Evolutionary conservation across 2,888 invertebrate genomes (phyloP).

Genomic region (Luffia ferchaultella): DNA sequence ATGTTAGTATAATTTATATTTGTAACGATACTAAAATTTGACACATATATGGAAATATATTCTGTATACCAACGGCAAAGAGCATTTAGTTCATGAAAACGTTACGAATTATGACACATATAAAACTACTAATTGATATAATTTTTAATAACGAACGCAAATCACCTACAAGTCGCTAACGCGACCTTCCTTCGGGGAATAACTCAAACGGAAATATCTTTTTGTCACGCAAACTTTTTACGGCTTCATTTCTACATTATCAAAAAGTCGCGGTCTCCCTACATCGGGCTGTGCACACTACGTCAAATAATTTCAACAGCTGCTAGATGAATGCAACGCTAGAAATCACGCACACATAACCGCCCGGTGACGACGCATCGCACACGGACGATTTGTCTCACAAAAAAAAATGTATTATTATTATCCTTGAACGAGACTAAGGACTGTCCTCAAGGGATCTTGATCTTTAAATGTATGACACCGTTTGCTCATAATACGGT

Average conservation of each 20-base stretch:
- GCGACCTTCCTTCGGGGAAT: background rate
- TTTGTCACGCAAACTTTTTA: conserved; percentile 36
- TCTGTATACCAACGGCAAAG: too few species aligned
- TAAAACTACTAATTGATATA: background rate
- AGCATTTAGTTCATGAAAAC: too few species aligned
- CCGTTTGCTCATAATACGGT: background rate
- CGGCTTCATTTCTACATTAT: conserved; percentile 14
- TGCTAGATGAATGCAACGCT: conserved; percentile 52
- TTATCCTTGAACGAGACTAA: conserved; percentile 48
- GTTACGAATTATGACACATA: too few species aligned
- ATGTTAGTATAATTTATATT: background rate
- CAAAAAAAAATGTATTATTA: conserved; percentile 61
- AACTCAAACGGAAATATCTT: conserved; percentile 26
- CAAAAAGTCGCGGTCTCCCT: conserved; percentile 26
- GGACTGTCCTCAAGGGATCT: conserved; percentile 17
- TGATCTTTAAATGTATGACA: conserved; percentile 16
- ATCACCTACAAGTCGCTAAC: background rate
- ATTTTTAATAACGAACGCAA: background rate
- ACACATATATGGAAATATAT: background rate
- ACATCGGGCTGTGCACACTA: conserved; percentile 39
- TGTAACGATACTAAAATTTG: background rate
- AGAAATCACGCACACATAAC: too few species aligned
- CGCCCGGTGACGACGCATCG: conserved; percentile 50
- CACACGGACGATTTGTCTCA: conserved; percentile 46
- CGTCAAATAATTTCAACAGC: conserved; percentile 58